Evolutionary conservation across 64 coral and sea anemone genomes (phyloP).

Genomic region (Actinia tenebrosa): DNA sequence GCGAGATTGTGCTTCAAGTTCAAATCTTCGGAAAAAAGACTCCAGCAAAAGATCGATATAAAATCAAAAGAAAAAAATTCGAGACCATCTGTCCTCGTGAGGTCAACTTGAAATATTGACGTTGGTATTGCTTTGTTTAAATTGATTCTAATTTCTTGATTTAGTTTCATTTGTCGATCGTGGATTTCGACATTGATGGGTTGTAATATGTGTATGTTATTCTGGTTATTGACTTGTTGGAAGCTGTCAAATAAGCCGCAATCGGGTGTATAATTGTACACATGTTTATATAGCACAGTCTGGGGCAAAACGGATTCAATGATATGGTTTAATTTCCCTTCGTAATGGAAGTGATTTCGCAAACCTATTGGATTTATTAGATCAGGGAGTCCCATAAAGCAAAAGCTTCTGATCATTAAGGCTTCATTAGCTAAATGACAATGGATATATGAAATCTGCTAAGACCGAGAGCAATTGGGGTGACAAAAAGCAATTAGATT

Average conservation of each 20-base stretch:
- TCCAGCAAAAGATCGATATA: no score
- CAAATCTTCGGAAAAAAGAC: no score
- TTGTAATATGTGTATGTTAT: not conserved
- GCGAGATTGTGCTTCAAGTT: no score
- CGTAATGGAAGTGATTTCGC: conserved; percentile 5
- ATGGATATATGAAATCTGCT: not conserved
- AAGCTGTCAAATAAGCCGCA: not conserved
- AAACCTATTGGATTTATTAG: conserved; percentile 7
- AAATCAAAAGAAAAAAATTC: no score
- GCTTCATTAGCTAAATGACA: not conserved
- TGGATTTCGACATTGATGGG: conserved; percentile 6
- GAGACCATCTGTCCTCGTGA: not conserved
- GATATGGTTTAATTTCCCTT: conserved; percentile 14
- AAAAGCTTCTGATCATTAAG: not conserved
- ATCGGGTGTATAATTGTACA: not conserved
- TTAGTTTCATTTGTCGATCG: not conserved
- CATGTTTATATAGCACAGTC: not conserved
- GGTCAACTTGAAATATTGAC: not conserved
- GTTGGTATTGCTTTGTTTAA: not conserved
- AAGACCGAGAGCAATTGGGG: not conserved
- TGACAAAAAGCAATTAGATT: not conserved
- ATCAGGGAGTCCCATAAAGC: conserved; percentile 1
- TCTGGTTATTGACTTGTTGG: not conserved
- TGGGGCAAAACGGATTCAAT: not conserved
- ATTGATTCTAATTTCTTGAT: not conserved